Evolutionary conservation across 2,113 vertebrate species (phyloP).

Genomic region (Bos taurus): ARS-UCD2.0 NC_037342.1:41432501-41433000

Average conservation of each 20-base stretch:
- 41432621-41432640: rapidly evolving
- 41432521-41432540: background rate
- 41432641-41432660: background rate
- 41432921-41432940: background rate
- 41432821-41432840: background rate
- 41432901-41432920: background rate
- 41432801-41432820: slow-evolving; percentile 31
- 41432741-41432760: background rate
- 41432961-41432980: background rate
- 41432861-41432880: background rate
- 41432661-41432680: background rate
- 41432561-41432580: background rate
- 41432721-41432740: background rate
- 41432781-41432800: slow-evolving; percentile 42
- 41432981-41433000: background rate
- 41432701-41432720: background rate
- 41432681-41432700: background rate
- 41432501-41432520: background rate
- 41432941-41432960: background rate
- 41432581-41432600: background rate
- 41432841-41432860: background rate
- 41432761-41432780: slow-evolving; percentile 16
- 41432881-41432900: background rate
- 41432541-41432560: background rate
- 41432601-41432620: background rate